These are phyloP conservation scores for Encarsia formosa DNA, from an alignment of 2,888 invertebrate genomes.

Conservation along the genomic window DNA sequence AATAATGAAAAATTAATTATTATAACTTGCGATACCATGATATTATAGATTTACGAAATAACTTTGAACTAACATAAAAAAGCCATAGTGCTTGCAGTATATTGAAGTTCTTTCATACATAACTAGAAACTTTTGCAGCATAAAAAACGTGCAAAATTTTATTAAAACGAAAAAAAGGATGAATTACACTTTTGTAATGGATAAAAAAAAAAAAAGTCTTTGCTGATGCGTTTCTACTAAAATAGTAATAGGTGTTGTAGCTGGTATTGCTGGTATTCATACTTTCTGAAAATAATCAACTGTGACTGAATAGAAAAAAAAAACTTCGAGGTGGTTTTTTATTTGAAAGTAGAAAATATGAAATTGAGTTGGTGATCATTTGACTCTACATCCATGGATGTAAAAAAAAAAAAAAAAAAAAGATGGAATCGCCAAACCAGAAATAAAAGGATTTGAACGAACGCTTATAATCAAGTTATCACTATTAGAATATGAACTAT, in stretches of 20 bases:
- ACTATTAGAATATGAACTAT: constrained; percentile 6
- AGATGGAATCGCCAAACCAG: background rate
- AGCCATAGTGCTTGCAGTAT: constrained; percentile 19
- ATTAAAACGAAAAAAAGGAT: background rate
- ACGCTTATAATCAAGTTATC: constrained; percentile 7
- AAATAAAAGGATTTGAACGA: constrained; percentile 3
- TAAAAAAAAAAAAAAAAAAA: background rate
- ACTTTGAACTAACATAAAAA: constrained; percentile 16
- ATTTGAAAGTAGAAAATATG: no score
- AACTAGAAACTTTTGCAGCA: constrained; percentile 17
- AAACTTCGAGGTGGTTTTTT: no score
- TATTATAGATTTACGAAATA: constrained; percentile 23
- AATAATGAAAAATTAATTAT: constrained; percentile 22
- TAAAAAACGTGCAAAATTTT: constrained; percentile 25
- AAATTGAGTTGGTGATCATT: no score
- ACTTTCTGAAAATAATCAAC: no score
- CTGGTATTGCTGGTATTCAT: constrained; percentile 19
- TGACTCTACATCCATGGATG: no score
- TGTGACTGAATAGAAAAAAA: no score
- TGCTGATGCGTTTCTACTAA: constrained; percentile 20
- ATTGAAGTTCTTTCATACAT: constrained; percentile 14
- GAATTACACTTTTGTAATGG: background rate
- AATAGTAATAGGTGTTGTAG: constrained; percentile 24
- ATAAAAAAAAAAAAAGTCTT: background rate
- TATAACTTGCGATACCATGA: constrained; percentile 31